These are phyloP conservation scores for Cephus pulcher DNA, from an alignment of 2,888 invertebrate genomes.

Conservation along the genomic window DNA sequence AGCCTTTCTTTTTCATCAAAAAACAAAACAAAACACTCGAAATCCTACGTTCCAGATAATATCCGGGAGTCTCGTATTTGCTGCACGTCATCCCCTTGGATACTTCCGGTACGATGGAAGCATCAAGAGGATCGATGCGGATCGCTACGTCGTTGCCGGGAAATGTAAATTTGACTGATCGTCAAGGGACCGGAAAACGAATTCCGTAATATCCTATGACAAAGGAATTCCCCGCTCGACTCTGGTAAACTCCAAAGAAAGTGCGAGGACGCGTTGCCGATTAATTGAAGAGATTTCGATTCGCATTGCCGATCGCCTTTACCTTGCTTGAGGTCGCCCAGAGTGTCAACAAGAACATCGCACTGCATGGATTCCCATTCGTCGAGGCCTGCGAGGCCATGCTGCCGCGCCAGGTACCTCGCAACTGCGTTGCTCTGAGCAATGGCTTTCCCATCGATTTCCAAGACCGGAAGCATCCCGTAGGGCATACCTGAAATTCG, in stretches of 20 bases:
- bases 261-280: background rate
- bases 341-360: slow-evolving; percentile 71
- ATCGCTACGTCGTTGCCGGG: background rate
- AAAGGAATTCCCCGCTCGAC: background rate
- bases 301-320: slow-evolving; percentile 23
- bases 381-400: slow-evolving; percentile 69
- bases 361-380: slow-evolving; percentile 71
- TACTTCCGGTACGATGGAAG: background rate
- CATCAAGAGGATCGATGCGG: background rate
- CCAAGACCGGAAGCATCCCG: slow-evolving; percentile 71
- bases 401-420: slow-evolving; percentile 69
- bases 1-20: too few relatives aligned
- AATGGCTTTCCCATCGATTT: slow-evolving; percentile 71
- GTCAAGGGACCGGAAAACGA: background rate
- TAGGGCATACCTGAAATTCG: slow-evolving; percentile 69
- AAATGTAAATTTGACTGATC: background rate
- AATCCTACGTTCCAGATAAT: background rate
- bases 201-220: background rate
- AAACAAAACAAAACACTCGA: too few relatives aligned
- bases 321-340: slow-evolving; percentile 71
- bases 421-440: slow-evolving; percentile 72
- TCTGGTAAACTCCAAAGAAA: background rate
- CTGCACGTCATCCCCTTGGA: background rate
- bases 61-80: background rate
- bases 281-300: background rate